Evolutionary conservation across 64 coral and sea anemone genomes (phyloP).

Genomic region (Montipora sp.): DNA sequence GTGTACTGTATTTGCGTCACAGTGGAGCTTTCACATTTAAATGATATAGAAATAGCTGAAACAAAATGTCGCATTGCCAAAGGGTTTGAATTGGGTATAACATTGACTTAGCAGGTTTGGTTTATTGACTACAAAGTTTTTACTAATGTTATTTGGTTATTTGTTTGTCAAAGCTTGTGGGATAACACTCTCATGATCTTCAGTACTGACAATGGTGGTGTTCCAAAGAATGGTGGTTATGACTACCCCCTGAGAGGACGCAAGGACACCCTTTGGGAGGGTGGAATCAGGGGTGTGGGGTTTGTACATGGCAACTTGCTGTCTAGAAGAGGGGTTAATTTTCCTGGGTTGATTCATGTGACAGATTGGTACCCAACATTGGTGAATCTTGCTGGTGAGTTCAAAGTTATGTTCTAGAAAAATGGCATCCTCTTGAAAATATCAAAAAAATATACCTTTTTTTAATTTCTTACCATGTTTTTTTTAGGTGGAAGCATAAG

Average conservation of each 20-base stretch:
- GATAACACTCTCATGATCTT: slow-evolving; percentile 85
- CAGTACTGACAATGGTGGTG: slow-evolving; percentile 92
- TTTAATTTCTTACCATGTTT: not conserved
- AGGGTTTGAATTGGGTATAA: too few species aligned
- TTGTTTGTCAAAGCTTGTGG: slow-evolving; percentile 35
- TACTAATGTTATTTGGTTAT: too few species aligned
- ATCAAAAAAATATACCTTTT: not conserved
- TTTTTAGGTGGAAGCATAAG: slow-evolving; percentile 38
- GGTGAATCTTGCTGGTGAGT: slow-evolving; percentile 69
- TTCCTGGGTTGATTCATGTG: slow-evolving; percentile 68
- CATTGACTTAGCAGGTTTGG: too few species aligned
- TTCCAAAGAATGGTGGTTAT: slow-evolving; percentile 75
- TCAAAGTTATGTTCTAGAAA: not conserved
- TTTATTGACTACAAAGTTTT: too few species aligned
- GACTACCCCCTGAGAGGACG: slow-evolving; percentile 87
- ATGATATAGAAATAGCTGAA: too few species aligned
- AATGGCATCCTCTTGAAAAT: not conserved
- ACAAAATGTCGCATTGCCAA: too few species aligned
- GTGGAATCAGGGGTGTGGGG: slow-evolving; percentile 81
- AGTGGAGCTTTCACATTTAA: too few species aligned
- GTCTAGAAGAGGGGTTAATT: slow-evolving; percentile 61
- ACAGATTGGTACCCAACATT: slow-evolving; percentile 91
- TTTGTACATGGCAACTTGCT: slow-evolving; percentile 83
- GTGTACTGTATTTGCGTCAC: too few species aligned
- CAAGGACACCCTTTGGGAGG: slow-evolving; percentile 92